Percentiles rank a stretch among this genome's conserved stretches.
These are phyloP conservation scores for Mohoua ochrocephala DNA, from an alignment of 2,113 vertebrate genomes.

Conservation along the genomic window DNA sequence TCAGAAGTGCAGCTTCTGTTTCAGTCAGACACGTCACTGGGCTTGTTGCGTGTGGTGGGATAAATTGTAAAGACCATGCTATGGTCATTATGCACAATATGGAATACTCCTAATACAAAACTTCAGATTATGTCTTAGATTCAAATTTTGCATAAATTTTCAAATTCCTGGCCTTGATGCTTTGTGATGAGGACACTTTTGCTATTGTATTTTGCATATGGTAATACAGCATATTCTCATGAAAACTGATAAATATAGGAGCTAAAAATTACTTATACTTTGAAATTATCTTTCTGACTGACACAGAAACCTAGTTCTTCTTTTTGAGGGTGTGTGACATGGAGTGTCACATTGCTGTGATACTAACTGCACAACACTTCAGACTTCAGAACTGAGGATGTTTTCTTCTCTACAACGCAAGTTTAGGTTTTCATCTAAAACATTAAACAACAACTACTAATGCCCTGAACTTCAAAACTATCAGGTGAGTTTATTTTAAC, in stretches of 20 bases:
- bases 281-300: background rate
- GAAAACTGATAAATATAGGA: background rate
- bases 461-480: background rate
- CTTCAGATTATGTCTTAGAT: background rate
- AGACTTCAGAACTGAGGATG: background rate
- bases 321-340: background rate
- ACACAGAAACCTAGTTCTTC: background rate
- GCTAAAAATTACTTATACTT: rapidly evolving
- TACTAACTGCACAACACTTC: background rate
- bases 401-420: background rate
- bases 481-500: background rate
- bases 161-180: background rate
- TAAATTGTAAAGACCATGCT: background rate
- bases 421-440: background rate
- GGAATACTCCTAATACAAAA: background rate
- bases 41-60: background rate
- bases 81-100: background rate
- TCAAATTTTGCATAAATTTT: background rate
- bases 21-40: background rate
- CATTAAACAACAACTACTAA: background rate
- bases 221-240: background rate
- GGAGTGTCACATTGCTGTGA: background rate
- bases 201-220: background rate
- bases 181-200: background rate
- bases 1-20: background rate